These are phyloP conservation scores for Sapajus apella DNA, from an alignment of 2,113 vertebrate genomes.

Conservation along the genomic window DNA sequence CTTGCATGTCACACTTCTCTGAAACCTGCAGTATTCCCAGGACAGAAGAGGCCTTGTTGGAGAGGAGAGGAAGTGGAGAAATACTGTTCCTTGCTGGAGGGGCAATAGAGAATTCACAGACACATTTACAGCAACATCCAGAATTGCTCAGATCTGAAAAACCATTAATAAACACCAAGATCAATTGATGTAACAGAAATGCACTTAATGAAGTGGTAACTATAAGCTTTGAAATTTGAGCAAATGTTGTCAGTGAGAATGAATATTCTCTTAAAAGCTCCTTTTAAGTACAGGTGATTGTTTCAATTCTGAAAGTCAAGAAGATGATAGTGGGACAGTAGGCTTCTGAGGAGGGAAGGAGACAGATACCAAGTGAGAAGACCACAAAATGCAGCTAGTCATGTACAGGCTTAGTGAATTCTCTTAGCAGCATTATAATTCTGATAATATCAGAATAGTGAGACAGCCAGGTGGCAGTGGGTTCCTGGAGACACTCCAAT, in stretches of 20 bases:
- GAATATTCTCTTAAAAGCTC: not conserved
- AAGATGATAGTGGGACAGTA: fast-evolving
- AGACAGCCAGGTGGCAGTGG: not conserved
- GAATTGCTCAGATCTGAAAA: not conserved
- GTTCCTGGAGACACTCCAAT: no score
- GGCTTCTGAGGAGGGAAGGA: not conserved
- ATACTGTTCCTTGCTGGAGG: no score
- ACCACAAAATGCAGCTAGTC: no score
- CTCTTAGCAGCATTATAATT: not conserved
- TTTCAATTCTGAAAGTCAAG: not conserved
- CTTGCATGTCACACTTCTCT: fast-evolving
- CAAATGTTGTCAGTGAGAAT: not conserved
- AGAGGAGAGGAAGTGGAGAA: not conserved
- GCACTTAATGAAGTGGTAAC: not conserved
- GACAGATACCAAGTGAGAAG: not conserved
- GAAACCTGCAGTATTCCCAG: not conserved
- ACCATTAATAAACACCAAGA: not conserved
- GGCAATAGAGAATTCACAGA: no score
- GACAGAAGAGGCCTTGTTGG: not conserved
- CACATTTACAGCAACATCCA: not conserved
- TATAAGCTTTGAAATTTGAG: not conserved
- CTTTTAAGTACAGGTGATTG: not conserved
- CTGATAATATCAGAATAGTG: not conserved
- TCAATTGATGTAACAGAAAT: not conserved
- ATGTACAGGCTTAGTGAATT: not conserved